phyloP scores from a whole-genome alignment of 2,888 invertebrate genomes.

The Ptychoptera albimana region DNA sequence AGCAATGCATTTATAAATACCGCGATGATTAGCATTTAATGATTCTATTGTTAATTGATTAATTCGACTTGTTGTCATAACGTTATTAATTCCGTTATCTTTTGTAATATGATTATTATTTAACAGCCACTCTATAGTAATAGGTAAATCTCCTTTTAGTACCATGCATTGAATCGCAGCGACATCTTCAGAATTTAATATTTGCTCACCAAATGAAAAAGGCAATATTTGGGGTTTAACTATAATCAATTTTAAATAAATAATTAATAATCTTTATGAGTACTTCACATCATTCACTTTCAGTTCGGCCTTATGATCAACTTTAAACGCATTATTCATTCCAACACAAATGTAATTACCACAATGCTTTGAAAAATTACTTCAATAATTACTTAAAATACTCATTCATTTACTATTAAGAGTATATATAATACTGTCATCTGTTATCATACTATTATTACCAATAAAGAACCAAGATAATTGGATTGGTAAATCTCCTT shows the following conservation, averaged over 20 bases:
- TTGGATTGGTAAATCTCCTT: conserved; percentile 48
- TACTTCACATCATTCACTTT: conserved; percentile 27
- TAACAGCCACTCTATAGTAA: conserved; percentile 56
- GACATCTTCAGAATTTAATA: conserved; percentile 61
- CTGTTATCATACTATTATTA: conserved; percentile 21
- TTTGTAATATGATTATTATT: conserved; percentile 32
- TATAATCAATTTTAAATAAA: neutral
- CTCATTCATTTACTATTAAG: conserved; percentile 34
- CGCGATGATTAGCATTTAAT: conserved; percentile 51
- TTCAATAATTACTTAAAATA: conserved; percentile 46
- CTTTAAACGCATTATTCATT: conserved; percentile 38
- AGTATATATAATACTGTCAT: conserved; percentile 24
- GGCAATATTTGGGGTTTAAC: conserved; percentile 56
- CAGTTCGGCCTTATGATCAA: conserved; percentile 30
- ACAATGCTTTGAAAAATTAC: conserved; percentile 43
- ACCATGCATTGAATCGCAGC: conserved; percentile 59
- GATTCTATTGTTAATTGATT: conserved; percentile 57
- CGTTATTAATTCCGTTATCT: conserved; percentile 34
- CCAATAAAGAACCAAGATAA: conserved; percentile 45
- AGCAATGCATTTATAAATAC: conserved; percentile 58
- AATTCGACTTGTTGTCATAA: conserved; percentile 43
- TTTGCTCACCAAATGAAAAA: conserved; percentile 59
- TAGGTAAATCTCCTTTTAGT: conserved; percentile 61
- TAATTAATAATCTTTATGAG: neutral
- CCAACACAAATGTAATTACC: conserved; percentile 50